A percentile compares a stretch with the other conserved stretches of the same genome.
Conservation (phyloP, 2,888 invertebrate genomes). For the Trisateles emortualis region DNA sequence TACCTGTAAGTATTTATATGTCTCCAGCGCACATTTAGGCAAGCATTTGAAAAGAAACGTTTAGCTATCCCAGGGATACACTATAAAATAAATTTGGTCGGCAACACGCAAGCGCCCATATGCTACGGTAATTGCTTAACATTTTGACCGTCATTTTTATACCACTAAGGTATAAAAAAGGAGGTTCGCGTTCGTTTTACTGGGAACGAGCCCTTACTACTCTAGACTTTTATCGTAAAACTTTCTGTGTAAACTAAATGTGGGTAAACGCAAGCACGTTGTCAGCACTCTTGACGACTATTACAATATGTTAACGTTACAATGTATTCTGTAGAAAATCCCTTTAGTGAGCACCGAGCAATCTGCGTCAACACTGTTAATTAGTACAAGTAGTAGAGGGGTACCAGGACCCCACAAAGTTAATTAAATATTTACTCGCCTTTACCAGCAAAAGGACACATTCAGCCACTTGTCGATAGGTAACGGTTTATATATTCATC, state of each 20-base stretch:
- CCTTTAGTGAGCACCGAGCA: constrained; percentile 9
- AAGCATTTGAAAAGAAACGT: too few relatives aligned
- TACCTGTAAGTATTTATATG: too few relatives aligned
- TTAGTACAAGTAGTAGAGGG: constrained; percentile 11
- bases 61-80: too few relatives aligned
- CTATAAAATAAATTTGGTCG: too few relatives aligned
- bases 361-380: constrained; percentile 20
- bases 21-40: too few relatives aligned
- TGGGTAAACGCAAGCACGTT: constrained; percentile 11
- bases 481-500: background rate
- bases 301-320: constrained; percentile 12
- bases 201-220: constrained; percentile 36
- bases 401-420: constrained; percentile 16
- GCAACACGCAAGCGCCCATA: too few relatives aligned
- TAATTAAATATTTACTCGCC: constrained; percentile 35
- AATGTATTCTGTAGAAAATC: constrained; percentile 4
- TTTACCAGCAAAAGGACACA: constrained; percentile 7
- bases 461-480: constrained; percentile 2
- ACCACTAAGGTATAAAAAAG: too few relatives aligned
- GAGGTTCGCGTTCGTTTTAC: too few relatives aligned
- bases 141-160: too few relatives aligned
- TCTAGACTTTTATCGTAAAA: constrained; percentile 49
- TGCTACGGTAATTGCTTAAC: too few relatives aligned
- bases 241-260: constrained; percentile 37
- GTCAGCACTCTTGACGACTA: constrained; percentile 13